Evolutionary conservation across 2,113 vertebrate species (phyloP).

Genomic region (Nipponia nippon): DNA sequence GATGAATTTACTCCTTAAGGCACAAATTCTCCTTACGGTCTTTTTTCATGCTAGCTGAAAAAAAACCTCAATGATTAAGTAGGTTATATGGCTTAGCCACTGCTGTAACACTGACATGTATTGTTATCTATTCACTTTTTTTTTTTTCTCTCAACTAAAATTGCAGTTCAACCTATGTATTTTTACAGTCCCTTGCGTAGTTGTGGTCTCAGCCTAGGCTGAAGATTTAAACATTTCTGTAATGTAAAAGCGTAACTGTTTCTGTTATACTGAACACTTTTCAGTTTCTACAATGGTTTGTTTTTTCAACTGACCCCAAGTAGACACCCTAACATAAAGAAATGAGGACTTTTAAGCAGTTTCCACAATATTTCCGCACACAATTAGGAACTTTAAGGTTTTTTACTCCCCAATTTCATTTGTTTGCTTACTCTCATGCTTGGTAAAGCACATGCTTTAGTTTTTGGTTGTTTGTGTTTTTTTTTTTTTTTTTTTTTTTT

Average conservation of each 20-base stretch:
- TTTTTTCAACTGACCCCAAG: not conserved
- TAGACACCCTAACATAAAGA: not conserved
- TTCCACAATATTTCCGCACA: not conserved
- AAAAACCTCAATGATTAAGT: not conserved
- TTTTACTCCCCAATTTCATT: not conserved
- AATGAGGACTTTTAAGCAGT: not conserved
- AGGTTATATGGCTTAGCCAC: not conserved
- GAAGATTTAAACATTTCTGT: not conserved
- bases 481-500: not conserved
- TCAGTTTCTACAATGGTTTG: not conserved
- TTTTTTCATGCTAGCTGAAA: not conserved
- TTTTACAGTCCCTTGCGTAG: not conserved
- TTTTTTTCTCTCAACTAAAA: not conserved
- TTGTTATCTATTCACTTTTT: not conserved
- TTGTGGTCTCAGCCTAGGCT: not conserved
- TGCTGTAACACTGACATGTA: not conserved
- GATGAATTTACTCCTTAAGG: not conserved
- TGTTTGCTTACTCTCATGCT: not conserved
- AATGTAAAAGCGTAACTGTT: not conserved
- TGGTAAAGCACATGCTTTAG: not conserved
- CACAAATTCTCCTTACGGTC: not conserved
- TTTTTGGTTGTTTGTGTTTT: too few species aligned
- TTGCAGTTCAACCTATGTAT: not conserved
- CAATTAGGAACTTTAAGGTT: not conserved
- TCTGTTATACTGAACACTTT: not conserved